phyloP scores from a whole-genome alignment of 2,797 vertebrate genomes.

The Lithobates sylvaticus region DNA sequence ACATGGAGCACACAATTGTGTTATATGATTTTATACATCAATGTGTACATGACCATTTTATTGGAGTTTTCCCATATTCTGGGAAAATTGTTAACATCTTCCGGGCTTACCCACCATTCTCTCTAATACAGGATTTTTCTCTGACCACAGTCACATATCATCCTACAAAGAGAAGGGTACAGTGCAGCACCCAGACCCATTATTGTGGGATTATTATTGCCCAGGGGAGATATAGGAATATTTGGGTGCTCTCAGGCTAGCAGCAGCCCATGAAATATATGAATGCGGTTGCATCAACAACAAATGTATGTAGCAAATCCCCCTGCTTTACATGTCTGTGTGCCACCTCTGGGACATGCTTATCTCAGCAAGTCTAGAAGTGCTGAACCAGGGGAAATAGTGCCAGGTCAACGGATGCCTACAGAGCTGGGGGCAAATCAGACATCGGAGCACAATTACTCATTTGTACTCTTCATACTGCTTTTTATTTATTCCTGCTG shows the following conservation, averaged over 20 bases:
- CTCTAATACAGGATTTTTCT: too few relatives aligned
- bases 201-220: not conserved
- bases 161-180: too few relatives aligned
- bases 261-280: slow-evolving; percentile 38
- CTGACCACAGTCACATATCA: too few relatives aligned
- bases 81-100: too few relatives aligned
- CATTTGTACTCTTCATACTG: slow-evolving; percentile 37
- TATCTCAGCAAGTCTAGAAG: slow-evolving; percentile 66
- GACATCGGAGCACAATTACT: slow-evolving; percentile 57
- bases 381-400: slow-evolving; percentile 65
- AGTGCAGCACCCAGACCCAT: too few relatives aligned
- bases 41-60: too few relatives aligned
- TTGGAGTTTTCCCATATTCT: too few relatives aligned
- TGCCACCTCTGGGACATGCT: slow-evolving; percentile 75
- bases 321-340: slow-evolving; percentile 59
- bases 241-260: slow-evolving; percentile 6
- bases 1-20: too few relatives aligned
- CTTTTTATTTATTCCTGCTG: slow-evolving; percentile 12
- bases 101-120: too few relatives aligned
- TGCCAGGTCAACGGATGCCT: slow-evolving; percentile 62
- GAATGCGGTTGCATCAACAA: slow-evolving; percentile 53
- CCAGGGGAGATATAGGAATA: slow-evolving; percentile 2
- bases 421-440: slow-evolving; percentile 60
- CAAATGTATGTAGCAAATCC: slow-evolving; percentile 55
- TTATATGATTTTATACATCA: not conserved